A percentile compares a stretch with the other conserved stretches of the same genome.
Conservation (phyloP, 2,888 invertebrate genomes). For the Tiliacea citrago region DNA sequence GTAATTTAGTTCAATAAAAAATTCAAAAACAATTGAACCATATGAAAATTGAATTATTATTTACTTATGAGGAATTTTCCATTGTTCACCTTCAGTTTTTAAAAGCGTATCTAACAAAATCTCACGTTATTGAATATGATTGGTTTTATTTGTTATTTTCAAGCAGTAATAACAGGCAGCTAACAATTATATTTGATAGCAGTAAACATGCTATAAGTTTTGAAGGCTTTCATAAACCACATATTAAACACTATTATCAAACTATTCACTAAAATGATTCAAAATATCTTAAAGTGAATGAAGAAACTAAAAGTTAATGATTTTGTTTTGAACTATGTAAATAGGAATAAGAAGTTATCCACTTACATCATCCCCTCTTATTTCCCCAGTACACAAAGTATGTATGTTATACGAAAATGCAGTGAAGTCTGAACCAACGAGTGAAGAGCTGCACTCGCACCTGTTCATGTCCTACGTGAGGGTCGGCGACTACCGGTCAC, state of each 20-base stretch:
- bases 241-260: neutral
- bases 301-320: neutral
- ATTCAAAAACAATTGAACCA: neutral
- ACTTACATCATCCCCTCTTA: neutral
- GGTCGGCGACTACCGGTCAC: conserved; percentile 96
- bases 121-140: neutral
- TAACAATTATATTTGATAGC: neutral
- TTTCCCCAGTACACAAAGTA: conserved; percentile 95
- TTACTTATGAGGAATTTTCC: neutral
- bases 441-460: conserved; percentile 98
- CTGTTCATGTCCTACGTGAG: conserved; percentile 99
- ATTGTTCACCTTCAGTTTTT: neutral
- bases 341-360: neutral
- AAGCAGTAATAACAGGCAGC: neutral
- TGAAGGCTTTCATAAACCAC: neutral
- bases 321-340: no score
- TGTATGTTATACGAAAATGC: conserved; percentile 97
- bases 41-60: neutral
- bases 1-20: neutral
- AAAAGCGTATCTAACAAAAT: neutral
- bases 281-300: neutral
- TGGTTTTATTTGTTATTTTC: neutral
- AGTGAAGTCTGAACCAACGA: conserved; percentile 95
- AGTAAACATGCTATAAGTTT: neutral
- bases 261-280: neutral